Conservation (phyloP, 1,140 invertebrate species). For the Ceratina japonica region DNA sequence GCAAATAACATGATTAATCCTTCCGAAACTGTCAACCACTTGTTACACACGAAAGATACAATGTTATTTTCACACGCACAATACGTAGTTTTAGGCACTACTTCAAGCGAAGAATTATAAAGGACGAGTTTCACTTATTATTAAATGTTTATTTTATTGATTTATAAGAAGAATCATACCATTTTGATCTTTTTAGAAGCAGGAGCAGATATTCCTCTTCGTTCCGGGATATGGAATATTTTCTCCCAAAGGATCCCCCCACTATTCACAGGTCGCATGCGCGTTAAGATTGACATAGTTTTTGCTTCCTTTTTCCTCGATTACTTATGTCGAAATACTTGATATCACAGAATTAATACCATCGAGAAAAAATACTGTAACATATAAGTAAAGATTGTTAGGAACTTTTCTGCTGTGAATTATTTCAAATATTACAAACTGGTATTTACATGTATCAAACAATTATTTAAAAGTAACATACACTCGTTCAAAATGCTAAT, state of each 20-base stretch:
- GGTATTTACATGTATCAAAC: background rate
- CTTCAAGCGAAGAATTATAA: background rate
- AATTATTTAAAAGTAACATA: background rate
- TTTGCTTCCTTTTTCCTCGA: background rate
- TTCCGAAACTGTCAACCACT: constrained; percentile 5
- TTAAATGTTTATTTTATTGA: background rate
- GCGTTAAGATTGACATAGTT: constrained; percentile 28
- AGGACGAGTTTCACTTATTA: background rate
- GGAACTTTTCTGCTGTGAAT: background rate
- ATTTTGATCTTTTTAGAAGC: constrained; percentile 65
- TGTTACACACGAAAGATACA: constrained; percentile 3
- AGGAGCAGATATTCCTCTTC: constrained; percentile 54
- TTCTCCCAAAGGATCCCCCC: constrained; percentile 32
- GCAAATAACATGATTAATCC: background rate
- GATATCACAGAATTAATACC: constrained; percentile 8
- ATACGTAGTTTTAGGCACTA: constrained; percentile 15
- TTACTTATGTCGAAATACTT: background rate
- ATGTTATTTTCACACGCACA: background rate
- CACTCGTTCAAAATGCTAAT: background rate
- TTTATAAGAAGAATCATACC: constrained; percentile 55
- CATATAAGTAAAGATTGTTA: background rate
- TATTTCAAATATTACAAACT: background rate
- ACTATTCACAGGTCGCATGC: constrained; percentile 45
- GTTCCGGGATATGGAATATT: constrained; percentile 47
- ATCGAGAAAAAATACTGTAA: too few species aligned